Evolutionary conservation across 2,113 vertebrate genomes (phyloP).

Genomic region (Lamprotornis superbus): DNA sequence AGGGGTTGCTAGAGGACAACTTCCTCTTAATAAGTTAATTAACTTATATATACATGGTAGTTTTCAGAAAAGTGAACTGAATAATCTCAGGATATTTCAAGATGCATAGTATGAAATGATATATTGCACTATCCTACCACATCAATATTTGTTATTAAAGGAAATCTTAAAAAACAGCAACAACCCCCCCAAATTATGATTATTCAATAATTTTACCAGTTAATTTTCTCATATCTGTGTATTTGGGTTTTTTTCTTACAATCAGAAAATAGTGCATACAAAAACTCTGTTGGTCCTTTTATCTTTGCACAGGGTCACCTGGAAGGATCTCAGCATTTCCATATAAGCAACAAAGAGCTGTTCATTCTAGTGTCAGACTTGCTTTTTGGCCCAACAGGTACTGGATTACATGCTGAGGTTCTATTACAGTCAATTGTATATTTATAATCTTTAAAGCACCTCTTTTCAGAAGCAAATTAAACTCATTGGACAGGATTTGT

Average conservation of each 20-base stretch:
- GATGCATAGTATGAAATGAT: neutral
- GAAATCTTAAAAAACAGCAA: neutral
- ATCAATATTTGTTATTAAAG: neutral
- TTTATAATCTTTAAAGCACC: conserved; percentile 3
- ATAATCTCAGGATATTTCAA: neutral
- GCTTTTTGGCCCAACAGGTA: neutral
- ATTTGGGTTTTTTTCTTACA: neutral
- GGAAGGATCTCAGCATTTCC: neutral
- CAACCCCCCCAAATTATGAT: rapidly evolving
- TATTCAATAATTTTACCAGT: neutral
- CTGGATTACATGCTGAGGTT: neutral
- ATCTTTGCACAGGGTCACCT: neutral
- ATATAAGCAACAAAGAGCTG: neutral
- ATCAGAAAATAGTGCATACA: neutral
- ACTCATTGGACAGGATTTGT: neutral
- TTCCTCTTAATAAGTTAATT: too few species aligned
- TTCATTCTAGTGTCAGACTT: neutral
- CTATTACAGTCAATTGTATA: neutral
- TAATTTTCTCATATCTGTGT: neutral
- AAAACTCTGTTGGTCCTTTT: neutral
- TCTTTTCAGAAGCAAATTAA: conserved; percentile 26
- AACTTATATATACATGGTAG: neutral
- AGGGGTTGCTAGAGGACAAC: neutral
- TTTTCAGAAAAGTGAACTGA: neutral
- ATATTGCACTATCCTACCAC: neutral